Percentiles rank a stretch among this genome's conserved stretches.
These are phyloP conservation scores for Pygoscelis adeliae DNA, from an alignment of 2,113 vertebrate species.

Conservation along the genomic window DNA sequence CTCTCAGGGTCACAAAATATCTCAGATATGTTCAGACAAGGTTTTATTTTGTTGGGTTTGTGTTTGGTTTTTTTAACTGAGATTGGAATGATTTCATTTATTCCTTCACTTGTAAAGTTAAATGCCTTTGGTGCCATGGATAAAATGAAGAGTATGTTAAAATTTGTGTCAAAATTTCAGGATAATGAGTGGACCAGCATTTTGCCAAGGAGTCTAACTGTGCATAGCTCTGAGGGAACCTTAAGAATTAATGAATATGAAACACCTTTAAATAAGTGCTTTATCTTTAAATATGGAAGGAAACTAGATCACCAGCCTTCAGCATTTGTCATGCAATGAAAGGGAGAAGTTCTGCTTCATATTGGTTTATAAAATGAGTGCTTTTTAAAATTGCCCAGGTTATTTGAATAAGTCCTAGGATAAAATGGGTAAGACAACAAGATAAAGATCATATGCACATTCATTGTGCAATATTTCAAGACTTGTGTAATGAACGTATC, in stretches of 20 bases:
- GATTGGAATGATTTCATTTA: not conserved
- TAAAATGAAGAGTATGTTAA: not conserved
- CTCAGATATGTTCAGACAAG: not conserved
- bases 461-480: not conserved
- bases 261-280: not conserved
- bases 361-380: not conserved
- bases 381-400: not conserved
- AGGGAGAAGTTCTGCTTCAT: not conserved
- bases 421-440: not conserved
- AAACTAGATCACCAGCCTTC: not conserved
- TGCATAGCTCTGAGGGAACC: not conserved
- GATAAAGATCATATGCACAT: not conserved
- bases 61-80: not conserved
- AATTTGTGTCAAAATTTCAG: not conserved
- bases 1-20: not conserved
- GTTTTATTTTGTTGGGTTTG: not conserved
- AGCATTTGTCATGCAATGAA: not conserved
- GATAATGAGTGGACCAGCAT: not conserved
- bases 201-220: not conserved
- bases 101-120: not conserved
- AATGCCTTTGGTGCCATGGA: not conserved
- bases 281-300: not conserved
- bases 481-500: not conserved
- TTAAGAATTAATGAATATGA: not conserved
- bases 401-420: not conserved